Evolutionary conservation across 2,113 vertebrate species (phyloP).

Genomic region (Perca fluviatilis): DNA sequence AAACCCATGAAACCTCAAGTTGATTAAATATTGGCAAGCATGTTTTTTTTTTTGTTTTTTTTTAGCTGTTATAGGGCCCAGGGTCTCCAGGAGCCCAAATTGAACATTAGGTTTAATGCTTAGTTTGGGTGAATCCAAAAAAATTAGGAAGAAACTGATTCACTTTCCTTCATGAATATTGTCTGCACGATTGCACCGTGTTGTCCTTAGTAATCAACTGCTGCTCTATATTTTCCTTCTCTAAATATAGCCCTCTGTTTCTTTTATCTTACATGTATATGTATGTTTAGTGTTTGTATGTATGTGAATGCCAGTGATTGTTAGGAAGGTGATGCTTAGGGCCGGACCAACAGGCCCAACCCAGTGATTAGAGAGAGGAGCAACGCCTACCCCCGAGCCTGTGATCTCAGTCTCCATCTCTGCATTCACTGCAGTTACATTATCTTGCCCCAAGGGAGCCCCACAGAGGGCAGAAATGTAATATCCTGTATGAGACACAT

Average conservation of each 20-base stretch:
- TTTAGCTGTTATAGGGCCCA: not conserved
- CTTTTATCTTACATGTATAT: slow-evolving; percentile 13
- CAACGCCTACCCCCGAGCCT: slow-evolving; percentile 31
- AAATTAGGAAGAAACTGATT: not conserved
- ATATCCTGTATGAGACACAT: slow-evolving; percentile 31
- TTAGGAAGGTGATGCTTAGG: slow-evolving; percentile 60
- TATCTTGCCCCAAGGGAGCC: slow-evolving; percentile 7
- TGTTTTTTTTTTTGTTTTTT: not conserved
- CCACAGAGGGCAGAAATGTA: not conserved
- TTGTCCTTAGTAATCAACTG: slow-evolving; percentile 17
- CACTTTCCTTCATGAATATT: not conserved
- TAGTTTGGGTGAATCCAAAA: not conserved
- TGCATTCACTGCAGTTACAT: not conserved
- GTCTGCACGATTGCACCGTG: not conserved
- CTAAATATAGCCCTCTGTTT: slow-evolving; percentile 33
- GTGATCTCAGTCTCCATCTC: slow-evolving; percentile 45
- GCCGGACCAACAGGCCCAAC: slow-evolving; percentile 56
- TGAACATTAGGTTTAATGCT: not conserved
- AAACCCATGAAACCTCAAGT: not conserved
- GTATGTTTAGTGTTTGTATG: slow-evolving; percentile 10
- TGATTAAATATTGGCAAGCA: not conserved
- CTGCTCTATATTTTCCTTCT: slow-evolving; percentile 24
- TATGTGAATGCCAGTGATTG: slow-evolving; percentile 27
- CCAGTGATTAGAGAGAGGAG: slow-evolving; percentile 64
- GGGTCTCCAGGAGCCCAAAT: not conserved